Conservation (phyloP, 2,888 invertebrate genomes). For the Amphipyra tragopoginis region DNA sequence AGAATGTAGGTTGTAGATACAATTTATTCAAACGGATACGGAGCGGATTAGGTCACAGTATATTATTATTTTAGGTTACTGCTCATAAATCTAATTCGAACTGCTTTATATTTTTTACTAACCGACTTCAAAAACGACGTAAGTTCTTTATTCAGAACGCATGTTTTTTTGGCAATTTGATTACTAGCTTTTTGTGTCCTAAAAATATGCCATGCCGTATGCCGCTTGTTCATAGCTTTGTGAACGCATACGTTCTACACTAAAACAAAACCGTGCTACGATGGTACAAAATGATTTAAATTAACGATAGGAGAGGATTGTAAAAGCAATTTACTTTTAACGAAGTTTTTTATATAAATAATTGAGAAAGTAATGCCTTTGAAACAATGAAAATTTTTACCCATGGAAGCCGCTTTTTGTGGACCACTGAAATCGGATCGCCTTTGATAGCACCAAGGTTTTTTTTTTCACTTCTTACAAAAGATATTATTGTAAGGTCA, state of each 20-base stretch:
- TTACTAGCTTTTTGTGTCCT: too few species aligned
- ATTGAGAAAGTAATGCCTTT: conserved; percentile 70
- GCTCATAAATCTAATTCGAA: too few species aligned
- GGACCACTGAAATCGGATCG: conserved; percentile 57
- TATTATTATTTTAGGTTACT: too few species aligned
- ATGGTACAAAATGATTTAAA: conserved; percentile 16
- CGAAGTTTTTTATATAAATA: conserved; percentile 61
- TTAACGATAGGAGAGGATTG: conserved; percentile 16
- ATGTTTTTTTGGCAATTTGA: too few species aligned
- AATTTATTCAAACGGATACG: too few species aligned
- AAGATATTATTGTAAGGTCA: conserved; percentile 79
- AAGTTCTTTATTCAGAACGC: too few species aligned
- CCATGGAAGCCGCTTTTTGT: conserved; percentile 58
- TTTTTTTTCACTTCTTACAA: conserved; percentile 69
- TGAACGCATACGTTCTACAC: background rate
- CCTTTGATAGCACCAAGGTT: conserved; percentile 59
- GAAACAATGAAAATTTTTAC: conserved; percentile 69
- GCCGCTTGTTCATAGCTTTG: too few species aligned
- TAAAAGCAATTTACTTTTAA: conserved; percentile 55
- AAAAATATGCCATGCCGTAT: too few species aligned
- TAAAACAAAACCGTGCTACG: background rate
- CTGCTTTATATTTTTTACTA: too few species aligned
- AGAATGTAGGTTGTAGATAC: too few species aligned
- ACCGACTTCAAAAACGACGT: too few species aligned
- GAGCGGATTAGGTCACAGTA: too few species aligned